Evolutionary conservation across 2,888 invertebrate species (phyloP).

Genomic region (Drosophila diplacantha): DNA sequence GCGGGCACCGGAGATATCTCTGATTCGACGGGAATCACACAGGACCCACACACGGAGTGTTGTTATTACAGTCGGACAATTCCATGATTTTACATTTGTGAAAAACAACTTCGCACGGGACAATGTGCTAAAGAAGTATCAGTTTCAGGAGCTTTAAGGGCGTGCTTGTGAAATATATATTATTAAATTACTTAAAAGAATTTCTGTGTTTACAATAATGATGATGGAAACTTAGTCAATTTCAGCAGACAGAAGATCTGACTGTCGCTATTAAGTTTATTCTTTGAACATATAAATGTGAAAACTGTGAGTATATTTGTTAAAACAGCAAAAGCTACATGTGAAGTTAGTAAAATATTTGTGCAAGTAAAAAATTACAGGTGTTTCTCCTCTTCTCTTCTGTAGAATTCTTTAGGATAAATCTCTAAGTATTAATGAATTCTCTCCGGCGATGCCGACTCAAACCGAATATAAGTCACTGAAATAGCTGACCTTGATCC

Average conservation of each 20-base stretch:
- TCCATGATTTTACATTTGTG: background rate
- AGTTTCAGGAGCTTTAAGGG: background rate
- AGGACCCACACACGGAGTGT: conserved; percentile 5
- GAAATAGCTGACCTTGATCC: conserved; percentile 21
- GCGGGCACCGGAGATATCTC: conserved; percentile 16
- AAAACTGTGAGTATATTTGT: too few relatives aligned
- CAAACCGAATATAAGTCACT: conserved; percentile 11
- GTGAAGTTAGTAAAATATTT: too few relatives aligned
- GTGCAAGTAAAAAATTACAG: too few relatives aligned
- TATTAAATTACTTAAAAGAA: too few relatives aligned
- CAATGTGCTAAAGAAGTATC: background rate
- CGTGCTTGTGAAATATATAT: background rate
- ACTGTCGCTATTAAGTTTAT: background rate
- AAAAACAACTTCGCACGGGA: background rate
- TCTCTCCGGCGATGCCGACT: background rate
- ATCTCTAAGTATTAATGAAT: background rate
- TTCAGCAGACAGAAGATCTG: background rate
- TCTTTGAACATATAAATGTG: background rate
- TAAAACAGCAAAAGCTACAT: too few relatives aligned
- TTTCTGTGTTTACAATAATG: too few relatives aligned
- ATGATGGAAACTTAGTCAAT: background rate
- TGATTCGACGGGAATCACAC: background rate
- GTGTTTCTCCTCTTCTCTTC: too few relatives aligned
- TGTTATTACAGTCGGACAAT: background rate
- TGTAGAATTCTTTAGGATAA: too few relatives aligned